Conservation (phyloP, 2,113 vertebrate species). For the Hemichromis elongatus region DNA sequence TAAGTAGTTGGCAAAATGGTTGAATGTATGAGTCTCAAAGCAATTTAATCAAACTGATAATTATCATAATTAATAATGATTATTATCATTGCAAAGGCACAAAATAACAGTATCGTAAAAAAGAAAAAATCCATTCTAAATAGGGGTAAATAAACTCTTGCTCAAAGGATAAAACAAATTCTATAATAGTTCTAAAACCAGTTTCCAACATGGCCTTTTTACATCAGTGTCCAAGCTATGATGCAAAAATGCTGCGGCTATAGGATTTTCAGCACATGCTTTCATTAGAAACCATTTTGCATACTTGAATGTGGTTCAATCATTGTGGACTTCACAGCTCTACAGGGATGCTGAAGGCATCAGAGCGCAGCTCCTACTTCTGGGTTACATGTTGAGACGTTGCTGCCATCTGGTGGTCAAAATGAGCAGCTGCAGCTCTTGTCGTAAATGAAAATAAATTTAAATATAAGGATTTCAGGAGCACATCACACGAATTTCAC, state of each 20-base stretch:
- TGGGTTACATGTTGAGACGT: neutral
- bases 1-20: neutral
- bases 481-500: accelerated
- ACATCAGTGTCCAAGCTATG: no score
- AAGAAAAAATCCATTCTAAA: neutral
- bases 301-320: neutral
- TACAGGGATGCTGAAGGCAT: neutral
- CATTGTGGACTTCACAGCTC: neutral
- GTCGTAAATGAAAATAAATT: neutral
- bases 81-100: neutral
- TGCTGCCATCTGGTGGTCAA: slow-evolving; percentile 24
- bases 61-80: neutral
- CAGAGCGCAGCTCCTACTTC: neutral
- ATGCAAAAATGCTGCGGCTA: neutral
- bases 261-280: accelerated
- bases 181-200: neutral
- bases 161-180: neutral
- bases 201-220: accelerated
- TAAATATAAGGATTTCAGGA: neutral
- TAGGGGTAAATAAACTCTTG: neutral
- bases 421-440: neutral
- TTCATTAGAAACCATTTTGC: neutral
- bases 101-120: neutral
- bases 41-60: neutral
- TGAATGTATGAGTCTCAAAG: neutral